These are phyloP conservation scores for Morphnarchus princeps DNA, from an alignment of 2,113 vertebrate genomes.

Conservation along the genomic window DNA sequence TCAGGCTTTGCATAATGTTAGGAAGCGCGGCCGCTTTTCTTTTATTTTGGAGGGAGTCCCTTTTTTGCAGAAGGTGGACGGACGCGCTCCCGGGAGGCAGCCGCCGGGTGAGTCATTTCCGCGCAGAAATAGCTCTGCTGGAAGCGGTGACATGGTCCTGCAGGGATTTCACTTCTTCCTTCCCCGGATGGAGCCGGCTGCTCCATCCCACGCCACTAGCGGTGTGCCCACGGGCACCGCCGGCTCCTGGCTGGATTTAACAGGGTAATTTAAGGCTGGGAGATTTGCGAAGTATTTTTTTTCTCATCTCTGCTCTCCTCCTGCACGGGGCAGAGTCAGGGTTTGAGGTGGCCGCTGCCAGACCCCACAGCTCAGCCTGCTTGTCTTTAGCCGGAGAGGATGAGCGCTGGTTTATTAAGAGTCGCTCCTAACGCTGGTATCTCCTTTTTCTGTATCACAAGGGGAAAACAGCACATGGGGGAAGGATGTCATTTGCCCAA, in stretches of 20 bases:
- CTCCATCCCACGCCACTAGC: neutral
- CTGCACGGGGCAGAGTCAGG: neutral
- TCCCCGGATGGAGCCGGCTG: neutral
- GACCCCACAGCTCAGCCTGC: neutral
- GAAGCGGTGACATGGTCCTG: neutral
- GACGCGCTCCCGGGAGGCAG: neutral
- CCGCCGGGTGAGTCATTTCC: neutral
- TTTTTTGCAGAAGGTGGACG: neutral
- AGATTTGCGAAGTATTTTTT: neutral
- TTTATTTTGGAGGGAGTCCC: neutral
- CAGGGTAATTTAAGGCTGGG: neutral
- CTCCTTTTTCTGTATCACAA: neutral
- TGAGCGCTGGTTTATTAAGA: neutral
- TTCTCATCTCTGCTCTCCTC: neutral
- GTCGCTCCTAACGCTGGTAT: fast-evolving
- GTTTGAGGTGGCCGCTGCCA: neutral
- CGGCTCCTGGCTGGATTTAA: neutral
- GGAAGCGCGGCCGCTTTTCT: neutral
- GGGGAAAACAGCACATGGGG: neutral
- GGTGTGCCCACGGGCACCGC: neutral
- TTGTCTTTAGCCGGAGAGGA: neutral
- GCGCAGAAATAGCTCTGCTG: neutral
- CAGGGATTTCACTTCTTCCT: neutral
- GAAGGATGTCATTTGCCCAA: neutral
- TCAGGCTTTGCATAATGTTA: neutral